These are phyloP conservation scores for Australoheros scitulus DNA, from an alignment of 2,113 vertebrate genomes.

Conservation along the genomic window DNA sequence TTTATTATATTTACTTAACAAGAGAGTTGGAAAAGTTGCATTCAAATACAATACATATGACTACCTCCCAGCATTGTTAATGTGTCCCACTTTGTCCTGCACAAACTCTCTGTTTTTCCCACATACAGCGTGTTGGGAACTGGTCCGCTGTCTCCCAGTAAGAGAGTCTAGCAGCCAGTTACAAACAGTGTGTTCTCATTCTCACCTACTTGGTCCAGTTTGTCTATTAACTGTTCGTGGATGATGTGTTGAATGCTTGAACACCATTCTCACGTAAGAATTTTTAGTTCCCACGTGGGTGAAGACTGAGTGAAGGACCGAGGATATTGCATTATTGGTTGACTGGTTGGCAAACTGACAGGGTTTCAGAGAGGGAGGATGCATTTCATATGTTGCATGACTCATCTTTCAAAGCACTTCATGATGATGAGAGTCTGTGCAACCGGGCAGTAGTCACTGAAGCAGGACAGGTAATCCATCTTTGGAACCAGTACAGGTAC, in stretches of 20 bases:
- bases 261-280: neutral
- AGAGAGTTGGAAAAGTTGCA: neutral
- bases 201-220: neutral
- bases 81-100: neutral
- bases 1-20: neutral
- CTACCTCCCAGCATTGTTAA: neutral
- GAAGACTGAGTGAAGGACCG: neutral
- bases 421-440: neutral
- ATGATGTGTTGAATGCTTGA: neutral
- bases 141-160: neutral
- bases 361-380: neutral
- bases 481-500: neutral
- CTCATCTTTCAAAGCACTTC: neutral
- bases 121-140: neutral
- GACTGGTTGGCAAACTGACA: neutral
- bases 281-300: neutral
- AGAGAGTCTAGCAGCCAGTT: neutral
- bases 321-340: neutral
- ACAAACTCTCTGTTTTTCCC: neutral
- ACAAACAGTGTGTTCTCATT: neutral
- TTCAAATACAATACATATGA: neutral
- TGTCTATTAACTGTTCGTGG: neutral
- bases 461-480: neutral
- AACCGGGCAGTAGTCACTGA: neutral
- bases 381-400: rapidly evolving